Base-by-base conservation (phyloP, 1,140 invertebrate species). In the Neocloeon triangulifer region DNA sequence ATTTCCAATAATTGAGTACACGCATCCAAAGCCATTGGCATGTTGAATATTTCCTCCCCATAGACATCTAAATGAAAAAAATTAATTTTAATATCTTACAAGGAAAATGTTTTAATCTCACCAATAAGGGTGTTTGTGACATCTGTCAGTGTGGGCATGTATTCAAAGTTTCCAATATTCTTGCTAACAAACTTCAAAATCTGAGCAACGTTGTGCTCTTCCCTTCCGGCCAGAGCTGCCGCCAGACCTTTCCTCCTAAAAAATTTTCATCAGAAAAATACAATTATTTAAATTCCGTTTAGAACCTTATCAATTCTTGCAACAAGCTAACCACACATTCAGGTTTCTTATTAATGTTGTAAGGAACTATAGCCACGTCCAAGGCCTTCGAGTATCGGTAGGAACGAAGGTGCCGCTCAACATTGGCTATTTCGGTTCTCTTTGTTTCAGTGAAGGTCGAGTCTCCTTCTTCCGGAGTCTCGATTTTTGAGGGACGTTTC, bases 311-410 rank as follows among this genome's bases (percentile, higher is more conserved):
- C 20, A 94, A 52, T 54, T 95, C 86, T 50, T 82, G 75, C 37
- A 91, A 59, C 4, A 91, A 53, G 30, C 69, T 64, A 27, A 86
- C 64, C 3, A 78, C 77, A 18, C 72, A 56, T 42, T 84, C 72
- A 3, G 86, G 84, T 25, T 55, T 59, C 45, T 69, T 71, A 17
- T 59, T 64, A 8, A 55, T 45, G 8, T 71, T 51, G 42, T 61
- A 63, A 18, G 57, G 56, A 19, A 57, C 43, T 40, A 92, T 48
- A 19, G 76, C 82, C 33, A 51, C 46, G 44, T 80, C 69, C 8
- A 94, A 55, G 5, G 82, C 81, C 60, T 75, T 75, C 1, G 66
- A 65, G 50, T 80, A 82, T 41, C 79, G 61, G 53, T 84, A 89
- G 53, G 72, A 74, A 37, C 76, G 65, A 2, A 94, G 50, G 43